These are phyloP conservation scores for Aporophyla lueneburgensis DNA, from an alignment of 2,888 invertebrate genomes.

Conservation along the genomic window DNA sequence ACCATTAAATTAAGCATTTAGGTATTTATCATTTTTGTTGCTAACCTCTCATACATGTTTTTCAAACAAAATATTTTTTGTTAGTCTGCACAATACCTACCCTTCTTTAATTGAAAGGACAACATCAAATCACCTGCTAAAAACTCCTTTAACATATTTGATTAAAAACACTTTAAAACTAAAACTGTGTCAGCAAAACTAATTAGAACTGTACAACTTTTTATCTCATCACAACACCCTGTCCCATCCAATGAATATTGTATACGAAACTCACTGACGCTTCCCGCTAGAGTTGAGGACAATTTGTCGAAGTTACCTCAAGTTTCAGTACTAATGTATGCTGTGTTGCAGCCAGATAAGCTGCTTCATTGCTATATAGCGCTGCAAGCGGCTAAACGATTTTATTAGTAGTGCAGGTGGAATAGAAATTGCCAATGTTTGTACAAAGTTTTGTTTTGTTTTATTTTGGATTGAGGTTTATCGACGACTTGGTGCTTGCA, in stretches of 20 bases:
- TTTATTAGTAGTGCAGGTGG: slow-evolving; percentile 6
- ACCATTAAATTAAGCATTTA: no score
- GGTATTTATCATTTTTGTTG: no score
- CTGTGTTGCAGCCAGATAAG: slow-evolving; percentile 49
- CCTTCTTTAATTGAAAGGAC: background rate
- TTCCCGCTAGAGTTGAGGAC: slow-evolving; percentile 26
- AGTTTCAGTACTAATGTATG: slow-evolving; percentile 47
- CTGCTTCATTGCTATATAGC: slow-evolving; percentile 25
- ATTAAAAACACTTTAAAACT: background rate
- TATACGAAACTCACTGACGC: slow-evolving; percentile 21
- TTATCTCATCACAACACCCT: slow-evolving; percentile 30
- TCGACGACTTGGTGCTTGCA: background rate
- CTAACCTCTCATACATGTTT: no score
- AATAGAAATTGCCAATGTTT: slow-evolving; percentile 18
- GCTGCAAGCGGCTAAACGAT: slow-evolving; percentile 21
- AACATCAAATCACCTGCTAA: background rate
- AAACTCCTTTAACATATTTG: background rate
- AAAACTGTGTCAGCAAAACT: slow-evolving; percentile 1
- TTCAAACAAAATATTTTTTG: background rate
- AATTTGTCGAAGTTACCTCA: slow-evolving; percentile 40
- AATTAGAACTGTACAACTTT: slow-evolving; percentile 14
- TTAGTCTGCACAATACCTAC: background rate
- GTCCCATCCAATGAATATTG: slow-evolving; percentile 38
- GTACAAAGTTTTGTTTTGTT: slow-evolving; percentile 5
- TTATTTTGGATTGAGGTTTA: background rate